Base-by-base conservation (phyloP, 2,888 invertebrate genomes). In the Dryococelus australis region DNA sequence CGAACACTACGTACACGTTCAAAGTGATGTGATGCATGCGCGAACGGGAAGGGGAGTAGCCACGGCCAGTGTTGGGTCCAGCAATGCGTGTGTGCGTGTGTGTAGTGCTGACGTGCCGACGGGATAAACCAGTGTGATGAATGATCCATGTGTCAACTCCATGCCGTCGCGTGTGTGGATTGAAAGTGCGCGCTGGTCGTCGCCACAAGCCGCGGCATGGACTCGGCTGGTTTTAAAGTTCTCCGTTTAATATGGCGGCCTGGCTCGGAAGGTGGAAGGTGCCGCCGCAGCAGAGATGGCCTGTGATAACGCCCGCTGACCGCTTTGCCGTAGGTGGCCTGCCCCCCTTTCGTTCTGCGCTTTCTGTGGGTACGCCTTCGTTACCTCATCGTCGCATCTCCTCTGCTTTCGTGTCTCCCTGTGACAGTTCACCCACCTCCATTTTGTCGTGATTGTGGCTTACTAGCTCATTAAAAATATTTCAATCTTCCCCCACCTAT, bases 381-480 rank as follows among this genome's bases (percentile, higher is more conserved):
- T 84, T 35, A 28, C 85, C 85, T 28, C 85, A 24, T 51, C 51
- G 65, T n/a, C 65, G n/a, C 87, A 83, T 87, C 86, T 80, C 88
- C 88, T 87, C 86, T 88, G 86, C 89, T 87, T 35, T 87, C 87
- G 85, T 88, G 85, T 88, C 88, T 89, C 88, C 89, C 35, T 4
- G 35, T 4, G 35, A 35, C 35, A 35, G 4, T 35, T 35, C 35
- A 35, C 35, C 35, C 87, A 86, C 88, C 87, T 90, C 91, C 91
- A 91, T 92, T 91, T 92, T 92, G 92, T 92, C 91, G 92, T 92
- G 91, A 92, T 91, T 92, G 91, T 35, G 16, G 83, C 83, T 83
- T 28, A 26, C 65, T 65, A n/a, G 83, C 83, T 83, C 10, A 51
- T 51, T 51, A 51, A 51, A 51, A 51, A 51, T 51, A 51, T 51